A percentile compares a stretch with the other conserved stretches of the same genome.
These are phyloP conservation scores for Rhizoglyphus robini DNA, from an alignment of 1,140 invertebrate genomes.

Conservation along the genomic window DNA sequence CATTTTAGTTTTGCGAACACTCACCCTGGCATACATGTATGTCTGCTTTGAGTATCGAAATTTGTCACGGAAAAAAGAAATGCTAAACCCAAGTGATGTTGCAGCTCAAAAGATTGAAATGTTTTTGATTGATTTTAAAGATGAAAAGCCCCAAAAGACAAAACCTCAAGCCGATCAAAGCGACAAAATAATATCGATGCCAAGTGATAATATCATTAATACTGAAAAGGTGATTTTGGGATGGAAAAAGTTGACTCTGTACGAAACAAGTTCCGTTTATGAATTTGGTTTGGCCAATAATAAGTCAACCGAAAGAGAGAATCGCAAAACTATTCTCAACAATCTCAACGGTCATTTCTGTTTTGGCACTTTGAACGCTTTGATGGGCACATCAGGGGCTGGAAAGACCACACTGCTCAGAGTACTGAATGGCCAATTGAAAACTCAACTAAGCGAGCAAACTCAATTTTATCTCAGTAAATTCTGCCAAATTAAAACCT, in stretches of 20 bases:
- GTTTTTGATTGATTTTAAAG: not conserved
- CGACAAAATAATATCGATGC: not conserved
- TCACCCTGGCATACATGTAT: not conserved
- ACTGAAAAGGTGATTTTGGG: not conserved
- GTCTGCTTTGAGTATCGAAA: not conserved
- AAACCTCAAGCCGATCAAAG: not conserved
- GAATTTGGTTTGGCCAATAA: not conserved
- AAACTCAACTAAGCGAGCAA: not conserved
- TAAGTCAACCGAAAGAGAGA: no score
- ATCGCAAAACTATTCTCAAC: not conserved
- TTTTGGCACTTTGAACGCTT: constrained; percentile 33
- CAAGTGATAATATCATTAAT: no score
- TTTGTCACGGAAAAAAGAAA: not conserved
- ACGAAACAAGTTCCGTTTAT: not conserved
- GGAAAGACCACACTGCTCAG: constrained; percentile 39
- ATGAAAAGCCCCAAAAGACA: not conserved
- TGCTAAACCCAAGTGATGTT: not conserved
- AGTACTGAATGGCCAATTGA: constrained; percentile 18
- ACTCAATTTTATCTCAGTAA: not conserved
- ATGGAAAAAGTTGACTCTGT: not conserved
- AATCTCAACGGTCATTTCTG: not conserved
- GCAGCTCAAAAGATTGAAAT: not conserved
- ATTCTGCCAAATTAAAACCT: not conserved
- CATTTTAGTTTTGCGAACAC: not conserved
- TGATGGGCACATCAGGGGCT: constrained; percentile 49